Percentiles rank a stretch among this genome's conserved stretches.
These are phyloP conservation scores for Pseudonaja textilis DNA, from an alignment of 2,113 vertebrate genomes.

Conservation along the genomic window DNA sequence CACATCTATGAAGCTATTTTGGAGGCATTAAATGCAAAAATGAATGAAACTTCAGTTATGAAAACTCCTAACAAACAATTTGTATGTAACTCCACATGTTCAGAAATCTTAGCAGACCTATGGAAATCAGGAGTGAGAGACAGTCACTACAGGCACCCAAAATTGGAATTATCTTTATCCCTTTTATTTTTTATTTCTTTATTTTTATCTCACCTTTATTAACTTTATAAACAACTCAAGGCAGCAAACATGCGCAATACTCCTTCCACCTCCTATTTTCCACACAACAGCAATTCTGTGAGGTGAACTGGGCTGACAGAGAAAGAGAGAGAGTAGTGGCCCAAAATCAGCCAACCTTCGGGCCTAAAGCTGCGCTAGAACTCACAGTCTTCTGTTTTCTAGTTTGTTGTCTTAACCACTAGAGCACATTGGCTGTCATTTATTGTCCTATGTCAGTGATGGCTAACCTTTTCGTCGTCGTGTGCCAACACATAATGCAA, in stretches of 20 bases:
- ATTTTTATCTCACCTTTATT: not conserved
- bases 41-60: not conserved
- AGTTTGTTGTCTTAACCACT: not conserved
- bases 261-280: not conserved
- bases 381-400: not conserved
- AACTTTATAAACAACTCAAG: not conserved
- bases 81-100: not conserved
- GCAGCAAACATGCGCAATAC: not conserved
- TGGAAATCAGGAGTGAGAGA: not conserved
- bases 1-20: not conserved
- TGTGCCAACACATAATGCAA: too few species aligned
- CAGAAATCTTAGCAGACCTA: not conserved
- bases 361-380: not conserved
- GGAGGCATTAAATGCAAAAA: not conserved
- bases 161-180: not conserved
- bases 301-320: not conserved
- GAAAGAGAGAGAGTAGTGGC: not conserved
- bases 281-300: not conserved
- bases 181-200: not conserved
- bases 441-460: not conserved
- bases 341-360: not conserved
- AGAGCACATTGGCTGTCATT: not conserved
- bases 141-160: not conserved
- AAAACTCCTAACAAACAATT: not conserved
- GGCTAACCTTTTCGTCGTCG: too few species aligned